phyloP scores from a whole-genome alignment of 1,140 invertebrate species.

The Sycophaga agraensis region DNA sequence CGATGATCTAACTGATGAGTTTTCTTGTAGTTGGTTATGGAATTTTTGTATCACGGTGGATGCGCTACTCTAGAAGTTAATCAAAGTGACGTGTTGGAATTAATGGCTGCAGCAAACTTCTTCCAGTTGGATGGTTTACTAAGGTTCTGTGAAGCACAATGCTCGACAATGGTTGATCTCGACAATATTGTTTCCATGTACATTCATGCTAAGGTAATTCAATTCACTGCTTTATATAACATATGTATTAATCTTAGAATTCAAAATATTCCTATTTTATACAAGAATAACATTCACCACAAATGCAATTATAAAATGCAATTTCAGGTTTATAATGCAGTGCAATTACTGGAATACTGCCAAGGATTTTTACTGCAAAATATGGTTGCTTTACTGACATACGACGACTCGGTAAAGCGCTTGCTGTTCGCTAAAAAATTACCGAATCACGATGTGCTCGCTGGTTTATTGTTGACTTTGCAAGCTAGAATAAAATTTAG shows the following conservation, averaged over 20 bases:
- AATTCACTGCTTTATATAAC: background rate
- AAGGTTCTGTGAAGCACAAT: constrained; percentile 81
- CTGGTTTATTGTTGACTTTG: constrained; percentile 75
- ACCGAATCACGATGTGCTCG: constrained; percentile 86
- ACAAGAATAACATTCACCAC: too few species aligned
- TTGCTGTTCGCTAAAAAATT: constrained; percentile 86
- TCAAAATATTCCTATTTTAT: too few species aligned
- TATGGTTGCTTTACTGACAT: constrained; percentile 88
- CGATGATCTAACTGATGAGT: too few species aligned
- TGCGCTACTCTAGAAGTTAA: constrained; percentile 75
- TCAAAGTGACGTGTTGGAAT: constrained; percentile 78
- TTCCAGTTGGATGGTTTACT: constrained; percentile 86
- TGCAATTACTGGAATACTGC: constrained; percentile 83
- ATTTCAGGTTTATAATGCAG: constrained; percentile 80
- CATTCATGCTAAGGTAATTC: constrained; percentile 83
- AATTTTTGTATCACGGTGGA: constrained; percentile 88
- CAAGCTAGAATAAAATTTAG: constrained; percentile 77
- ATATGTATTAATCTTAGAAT: too few species aligned
- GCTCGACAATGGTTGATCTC: constrained; percentile 79
- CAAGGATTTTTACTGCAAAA: constrained; percentile 90
- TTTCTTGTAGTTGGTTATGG: constrained; percentile 87
- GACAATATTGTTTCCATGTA: constrained; percentile 91
- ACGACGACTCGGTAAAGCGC: constrained; percentile 86
- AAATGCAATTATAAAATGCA: too few species aligned
- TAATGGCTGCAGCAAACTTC: constrained; percentile 90